These are phyloP conservation scores for Ooceraea biroi DNA, from an alignment of 1,140 invertebrate species.

Conservation along the genomic window DNA sequence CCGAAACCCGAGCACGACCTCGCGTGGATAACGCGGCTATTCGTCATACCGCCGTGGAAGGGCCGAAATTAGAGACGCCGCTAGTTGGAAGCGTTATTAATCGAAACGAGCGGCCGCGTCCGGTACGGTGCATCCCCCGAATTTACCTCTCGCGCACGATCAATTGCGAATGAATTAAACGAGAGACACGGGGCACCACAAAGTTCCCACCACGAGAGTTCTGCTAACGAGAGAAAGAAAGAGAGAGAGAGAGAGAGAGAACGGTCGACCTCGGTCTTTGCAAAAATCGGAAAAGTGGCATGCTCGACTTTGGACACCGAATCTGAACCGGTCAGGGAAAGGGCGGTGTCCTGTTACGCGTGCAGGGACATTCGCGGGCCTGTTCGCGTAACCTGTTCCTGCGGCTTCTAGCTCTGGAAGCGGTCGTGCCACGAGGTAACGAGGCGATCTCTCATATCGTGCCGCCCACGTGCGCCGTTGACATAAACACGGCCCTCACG, in stretches of 20 bases:
- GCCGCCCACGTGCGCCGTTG: conserved; percentile 69
- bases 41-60: conserved; percentile 77
- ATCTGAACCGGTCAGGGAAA: conserved; percentile 52
- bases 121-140: neutral
- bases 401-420: conserved; percentile 59
- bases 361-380: conserved; percentile 52
- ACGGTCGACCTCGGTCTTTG: neutral
- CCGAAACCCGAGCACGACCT: conserved; percentile 75
- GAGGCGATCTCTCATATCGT: conserved; percentile 71
- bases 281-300: conserved; percentile 28
- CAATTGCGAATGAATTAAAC: conserved; percentile 31
- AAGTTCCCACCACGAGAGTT: too few species aligned
- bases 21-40: conserved; percentile 79
- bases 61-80: conserved; percentile 70
- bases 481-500: conserved; percentile 60
- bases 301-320: conserved; percentile 29
- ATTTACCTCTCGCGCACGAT: conserved; percentile 15
- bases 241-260: neutral
- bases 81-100: conserved; percentile 63
- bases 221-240: too few species aligned
- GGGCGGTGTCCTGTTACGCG: conserved; percentile 53
- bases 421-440: conserved; percentile 63
- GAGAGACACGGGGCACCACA: neutral
- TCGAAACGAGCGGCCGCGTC: conserved; percentile 36
- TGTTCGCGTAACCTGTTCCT: conserved; percentile 66